These are phyloP conservation scores for Lagocephalus sceleratus DNA, from an alignment of 2,797 vertebrate genomes.

Conservation along the genomic window DNA sequence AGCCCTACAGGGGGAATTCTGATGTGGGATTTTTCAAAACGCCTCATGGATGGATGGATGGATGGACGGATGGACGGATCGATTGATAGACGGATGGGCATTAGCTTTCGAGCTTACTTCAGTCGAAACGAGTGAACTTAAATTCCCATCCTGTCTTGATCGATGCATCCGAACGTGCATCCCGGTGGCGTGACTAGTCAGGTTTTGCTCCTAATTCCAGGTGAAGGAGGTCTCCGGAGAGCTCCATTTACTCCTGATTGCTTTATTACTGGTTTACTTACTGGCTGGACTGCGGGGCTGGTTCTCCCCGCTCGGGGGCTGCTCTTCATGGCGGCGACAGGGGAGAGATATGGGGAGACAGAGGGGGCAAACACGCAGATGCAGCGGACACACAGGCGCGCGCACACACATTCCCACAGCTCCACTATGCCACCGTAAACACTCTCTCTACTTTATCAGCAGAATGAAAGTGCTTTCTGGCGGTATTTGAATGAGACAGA, in stretches of 20 bases:
- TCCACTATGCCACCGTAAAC: conserved; percentile 26
- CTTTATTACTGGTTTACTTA: conserved; percentile 31
- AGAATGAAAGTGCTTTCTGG: conserved; percentile 79
- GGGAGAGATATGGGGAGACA: conserved; percentile 21
- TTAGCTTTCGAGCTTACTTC: no score
- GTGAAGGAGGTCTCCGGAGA: no score
- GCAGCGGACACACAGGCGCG: conserved; percentile 20
- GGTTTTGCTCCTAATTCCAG: no score
- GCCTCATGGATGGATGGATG: no score
- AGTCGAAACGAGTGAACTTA: no score
- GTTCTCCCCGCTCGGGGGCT: neutral
- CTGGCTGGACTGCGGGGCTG: conserved; percentile 39
- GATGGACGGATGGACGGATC: no score
- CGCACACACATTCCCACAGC: conserved; percentile 20
- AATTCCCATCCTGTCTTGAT: conserved; percentile 5
- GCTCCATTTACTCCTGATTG: conserved; percentile 9
- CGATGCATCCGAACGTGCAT: neutral
- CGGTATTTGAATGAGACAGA: conserved; percentile 78
- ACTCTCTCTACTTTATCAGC: conserved; percentile 62
- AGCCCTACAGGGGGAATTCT: no score
- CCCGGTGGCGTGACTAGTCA: no score
- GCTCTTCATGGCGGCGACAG: conserved; percentile 10
- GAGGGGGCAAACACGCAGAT: conserved; percentile 42
- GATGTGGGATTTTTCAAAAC: no score
- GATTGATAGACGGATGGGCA: no score